Evolutionary conservation across 2,113 vertebrate species (phyloP), one percentile per base, ranked within the genome.

Genomic region (Pollimyrus isidori): DNA sequence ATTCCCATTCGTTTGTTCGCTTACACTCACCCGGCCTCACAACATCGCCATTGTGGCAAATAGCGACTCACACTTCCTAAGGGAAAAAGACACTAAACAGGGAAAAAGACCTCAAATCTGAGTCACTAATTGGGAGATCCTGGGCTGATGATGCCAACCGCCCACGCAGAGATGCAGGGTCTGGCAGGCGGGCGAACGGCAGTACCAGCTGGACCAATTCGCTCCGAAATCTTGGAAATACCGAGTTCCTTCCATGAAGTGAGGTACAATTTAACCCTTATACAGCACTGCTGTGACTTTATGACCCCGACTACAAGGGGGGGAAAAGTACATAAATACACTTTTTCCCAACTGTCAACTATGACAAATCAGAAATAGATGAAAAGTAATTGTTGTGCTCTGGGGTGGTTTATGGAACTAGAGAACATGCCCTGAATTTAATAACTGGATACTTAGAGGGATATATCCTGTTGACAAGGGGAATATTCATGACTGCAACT

Each of bases 331-430:
- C 10, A 23, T 3, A 46, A 46, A 83, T 42, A 15, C 23, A 49
- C 39, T 85, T n/a, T 26, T 49, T 26, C 46, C n/a, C 3, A 86
- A 1, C 46, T 26, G 83, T 50, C 83, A 86, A 49, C 45, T 86
- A 86, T 49, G 21, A 86, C 3, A 86, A 26, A 48, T 86, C 83
- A 86, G 4, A 86, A 50, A 80, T 46, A 85, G 45, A 48, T 85
- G 83, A 86, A 46, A 86, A 86, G 45, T 86, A 48, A 50, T 26
- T 86, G 48, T 86, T 86, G 45, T 26, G 83, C 45, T 50, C 83
- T 26, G 46, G 42, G 42, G 46, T 48, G 26, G 45, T 26, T 86
- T n/a, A 26, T 26, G 83, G 10, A 49, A 1, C n/a, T 26, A 86
- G 45, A 86, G 7, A 49, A 50, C 23, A 50, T 76, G 5, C 69